Base-by-base conservation (phyloP, 1,140 invertebrate species). In the Phenacoccus solenopsis region DNA sequence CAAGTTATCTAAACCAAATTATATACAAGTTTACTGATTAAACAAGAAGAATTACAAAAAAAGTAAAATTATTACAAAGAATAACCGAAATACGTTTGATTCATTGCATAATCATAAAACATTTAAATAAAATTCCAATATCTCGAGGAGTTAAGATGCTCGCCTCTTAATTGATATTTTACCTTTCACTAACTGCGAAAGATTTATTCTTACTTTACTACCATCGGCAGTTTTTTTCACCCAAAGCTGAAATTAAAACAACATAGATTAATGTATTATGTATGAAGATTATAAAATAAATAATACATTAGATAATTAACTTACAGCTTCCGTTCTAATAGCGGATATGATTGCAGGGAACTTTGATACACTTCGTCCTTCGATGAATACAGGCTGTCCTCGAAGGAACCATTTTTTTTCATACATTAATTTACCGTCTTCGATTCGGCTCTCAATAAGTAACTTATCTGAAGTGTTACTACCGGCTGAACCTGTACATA, bases 321-420 rank as follows among this genome's bases (percentile, higher is more conserved):
- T 82, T 80, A 95, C 92, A 79, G 88, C 88, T 81, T 95, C 91
- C 64, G 87, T 88, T 70, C 90, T 90, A 74, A 97, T 93, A 25
- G 90, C 88, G 38, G 90, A 90, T 76, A 98, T 94, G 73, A 91
- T 88, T 1, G 89, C 93, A 70, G 89, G 85, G 76, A 93, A 91
- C 75, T 90, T 87, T 0, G 86, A 82, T 72, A 88, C 81, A 75
- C 95, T 92, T 74, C 90, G 88, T 28, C 91, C 91, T 79, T 94
- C 94, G 5, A 96, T 88, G 80, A 90, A 94, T 27, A 97, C 87
- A 72, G 90, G 88, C 80, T 96, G 93, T 1, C 94, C 94, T 71
- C 94, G 84, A 78, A 96, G 93, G 80, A 90, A 97, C 94, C 94
- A 98, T 79, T 91, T 84, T 75, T 92, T 87, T 80, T 98, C 94